Conservation (phyloP, 2,888 invertebrate species). For the Lottia gigantea region DNA sequence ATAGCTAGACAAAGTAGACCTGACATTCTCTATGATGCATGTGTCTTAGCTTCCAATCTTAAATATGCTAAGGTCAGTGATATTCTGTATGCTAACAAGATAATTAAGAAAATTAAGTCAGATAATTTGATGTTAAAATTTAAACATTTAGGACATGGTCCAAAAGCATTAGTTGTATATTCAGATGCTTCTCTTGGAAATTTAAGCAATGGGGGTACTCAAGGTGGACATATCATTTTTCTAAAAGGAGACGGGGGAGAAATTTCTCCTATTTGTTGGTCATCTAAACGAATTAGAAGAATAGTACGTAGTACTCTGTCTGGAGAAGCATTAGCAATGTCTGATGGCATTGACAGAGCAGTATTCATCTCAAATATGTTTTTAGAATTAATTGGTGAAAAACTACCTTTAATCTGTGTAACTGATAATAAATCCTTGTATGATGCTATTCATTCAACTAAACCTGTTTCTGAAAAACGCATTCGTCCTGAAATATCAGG, state of each 20-base stretch:
- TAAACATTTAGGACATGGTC: not conserved
- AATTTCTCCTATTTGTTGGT: conserved; percentile 4
- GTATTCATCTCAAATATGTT: not conserved
- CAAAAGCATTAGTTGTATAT: not conserved
- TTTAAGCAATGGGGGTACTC: not conserved
- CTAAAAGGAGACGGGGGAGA: not conserved
- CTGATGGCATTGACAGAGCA: conserved; percentile 2
- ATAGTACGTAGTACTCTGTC: not conserved
- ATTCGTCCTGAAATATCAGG: not conserved
- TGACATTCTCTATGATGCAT: not conserved
- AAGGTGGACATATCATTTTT: not conserved
- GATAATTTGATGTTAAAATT: conserved; percentile 4
- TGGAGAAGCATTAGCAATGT: not conserved
- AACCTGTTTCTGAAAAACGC: not conserved
- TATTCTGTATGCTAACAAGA: conserved; percentile 15
- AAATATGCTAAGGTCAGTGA: conserved; percentile 9
- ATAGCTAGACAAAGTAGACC: conserved; percentile 5
- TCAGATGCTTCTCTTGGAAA: not conserved
- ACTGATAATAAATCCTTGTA: not conserved
- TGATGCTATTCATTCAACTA: conserved; percentile 6
- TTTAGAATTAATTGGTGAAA: not conserved
- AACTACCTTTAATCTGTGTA: conserved; percentile 1
- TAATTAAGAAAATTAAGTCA: conserved; percentile 17
- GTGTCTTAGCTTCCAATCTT: not conserved
- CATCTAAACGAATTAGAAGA: not conserved